Conservation (phyloP, 2,888 invertebrate genomes). For the Lithodes maja region DNA sequence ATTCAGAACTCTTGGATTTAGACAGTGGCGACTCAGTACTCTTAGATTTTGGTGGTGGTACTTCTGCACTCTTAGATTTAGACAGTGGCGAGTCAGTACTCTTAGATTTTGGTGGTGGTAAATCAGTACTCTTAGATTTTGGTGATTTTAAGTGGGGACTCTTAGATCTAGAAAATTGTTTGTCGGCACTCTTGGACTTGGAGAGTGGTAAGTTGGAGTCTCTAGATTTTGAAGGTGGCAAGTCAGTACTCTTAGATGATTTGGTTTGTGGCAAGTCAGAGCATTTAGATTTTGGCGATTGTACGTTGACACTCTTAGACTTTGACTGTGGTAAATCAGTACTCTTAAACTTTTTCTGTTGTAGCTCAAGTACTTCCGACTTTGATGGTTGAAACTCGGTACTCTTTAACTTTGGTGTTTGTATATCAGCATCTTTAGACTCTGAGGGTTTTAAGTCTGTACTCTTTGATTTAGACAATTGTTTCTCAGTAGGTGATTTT, state of each 20-base stretch:
- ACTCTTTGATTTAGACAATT: too few species aligned
- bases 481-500: too few species aligned
- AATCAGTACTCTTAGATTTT: not conserved
- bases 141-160: not conserved
- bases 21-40: not conserved
- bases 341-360: too few species aligned
- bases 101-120: not conserved
- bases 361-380: too few species aligned
- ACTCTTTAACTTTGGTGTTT: too few species aligned
- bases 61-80: not conserved
- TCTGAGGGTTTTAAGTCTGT: too few species aligned
- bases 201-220: not conserved
- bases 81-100: not conserved
- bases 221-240: not conserved
- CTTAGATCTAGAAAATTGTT: not conserved
- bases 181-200: not conserved
- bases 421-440: too few species aligned
- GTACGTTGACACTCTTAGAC: too few species aligned
- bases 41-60: not conserved
- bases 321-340: too few species aligned
- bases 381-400: too few species aligned
- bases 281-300: too few species aligned
- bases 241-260: not conserved
- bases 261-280: not conserved
- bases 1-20: not conserved